Evolutionary conservation across 2,113 vertebrate genomes (phyloP).

Genomic region (Ptilorrhoa leucosticta): DNA sequence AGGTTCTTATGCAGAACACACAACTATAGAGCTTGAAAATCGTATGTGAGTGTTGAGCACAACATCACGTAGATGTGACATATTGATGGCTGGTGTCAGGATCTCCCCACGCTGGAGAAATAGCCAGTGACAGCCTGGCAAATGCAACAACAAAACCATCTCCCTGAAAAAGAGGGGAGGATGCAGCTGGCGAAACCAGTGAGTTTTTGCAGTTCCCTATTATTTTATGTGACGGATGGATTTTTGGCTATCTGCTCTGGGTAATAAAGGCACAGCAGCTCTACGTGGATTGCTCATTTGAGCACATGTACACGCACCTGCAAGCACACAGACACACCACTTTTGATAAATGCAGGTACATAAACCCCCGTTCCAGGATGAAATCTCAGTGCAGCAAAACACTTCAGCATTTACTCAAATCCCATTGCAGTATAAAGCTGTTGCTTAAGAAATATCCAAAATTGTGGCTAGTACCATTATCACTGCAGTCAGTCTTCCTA

Average conservation of each 20-base stretch:
- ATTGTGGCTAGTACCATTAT: neutral
- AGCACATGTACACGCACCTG: neutral
- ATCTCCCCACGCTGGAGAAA: neutral
- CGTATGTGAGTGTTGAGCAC: neutral
- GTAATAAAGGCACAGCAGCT: neutral
- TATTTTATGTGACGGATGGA: neutral
- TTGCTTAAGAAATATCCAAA: conserved; percentile 6
- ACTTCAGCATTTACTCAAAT: neutral
- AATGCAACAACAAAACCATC: neutral
- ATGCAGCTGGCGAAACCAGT: neutral
- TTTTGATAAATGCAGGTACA: neutral
- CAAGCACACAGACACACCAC: neutral
- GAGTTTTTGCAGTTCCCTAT: neutral
- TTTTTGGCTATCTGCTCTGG: neutral
- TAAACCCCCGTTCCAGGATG: neutral
- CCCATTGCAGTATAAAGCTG: neutral
- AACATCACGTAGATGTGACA: neutral
- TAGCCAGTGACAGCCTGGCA: neutral
- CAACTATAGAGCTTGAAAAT: neutral
- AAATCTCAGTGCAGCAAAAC: neutral
- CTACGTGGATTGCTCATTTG: neutral
- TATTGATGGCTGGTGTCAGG: neutral
- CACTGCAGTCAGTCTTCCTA: neutral
- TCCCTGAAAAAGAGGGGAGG: neutral
- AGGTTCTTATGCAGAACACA: neutral